Conservation (phyloP, 1,140 invertebrate species). For the fruit fly (Drosophila melanogaster) region Release_6_plus_ISO1_MT NC_004354.4:5041501-5042000, state of each 20-base stretch:
- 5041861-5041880: slow-evolving; percentile 62
- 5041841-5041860: slow-evolving; percentile 40
- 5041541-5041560: slow-evolving; percentile 50
- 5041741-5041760: neutral
- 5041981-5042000: slow-evolving; percentile 20
- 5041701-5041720: no score
- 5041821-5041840: slow-evolving; percentile 31
- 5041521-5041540: slow-evolving; percentile 5
- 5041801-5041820: slow-evolving; percentile 27
- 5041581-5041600: slow-evolving; percentile 43
- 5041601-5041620: slow-evolving; percentile 41
- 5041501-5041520: slow-evolving; percentile 29
- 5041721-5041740: neutral
- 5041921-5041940: slow-evolving; percentile 46
- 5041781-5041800: slow-evolving; percentile 8
- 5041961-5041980: slow-evolving; percentile 5
- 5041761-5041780: neutral
- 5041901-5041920: slow-evolving; percentile 21
- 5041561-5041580: slow-evolving; percentile 64
- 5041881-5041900: slow-evolving; percentile 38
- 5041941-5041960: slow-evolving; percentile 30
- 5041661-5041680: no score
- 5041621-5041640: slow-evolving; percentile 9
- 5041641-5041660: neutral
- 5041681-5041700: no score